phyloP scores from a whole-genome alignment of 2,888 invertebrate species.

The Meiosimyza platycephala region DNA sequence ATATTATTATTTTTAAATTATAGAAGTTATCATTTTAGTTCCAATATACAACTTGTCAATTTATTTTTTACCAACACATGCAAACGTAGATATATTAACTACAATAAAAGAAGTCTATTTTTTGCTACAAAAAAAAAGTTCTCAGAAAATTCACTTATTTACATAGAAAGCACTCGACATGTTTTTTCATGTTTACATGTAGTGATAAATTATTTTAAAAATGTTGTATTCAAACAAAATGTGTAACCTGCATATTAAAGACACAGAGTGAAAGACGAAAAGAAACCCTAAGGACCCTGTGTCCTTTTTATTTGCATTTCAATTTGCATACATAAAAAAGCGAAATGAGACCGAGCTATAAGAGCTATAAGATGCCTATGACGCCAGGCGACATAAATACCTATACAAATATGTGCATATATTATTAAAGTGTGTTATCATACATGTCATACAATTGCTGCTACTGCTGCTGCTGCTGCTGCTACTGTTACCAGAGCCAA shows the following conservation, averaged over 20 bases:
- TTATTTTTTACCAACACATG: too few relatives aligned
- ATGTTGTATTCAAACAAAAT: conserved; percentile 18
- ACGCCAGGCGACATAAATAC: too few relatives aligned
- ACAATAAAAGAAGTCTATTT: too few relatives aligned
- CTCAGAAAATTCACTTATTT: too few relatives aligned
- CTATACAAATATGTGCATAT: conserved; percentile 5
- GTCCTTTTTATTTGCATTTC: conserved; percentile 28
- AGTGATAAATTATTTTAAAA: conserved; percentile 28
- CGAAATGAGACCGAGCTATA: background rate
- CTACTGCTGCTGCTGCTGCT: background rate
- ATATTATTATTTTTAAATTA: too few relatives aligned
- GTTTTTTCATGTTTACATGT: background rate
- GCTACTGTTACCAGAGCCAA: background rate
- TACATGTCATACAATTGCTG: background rate
- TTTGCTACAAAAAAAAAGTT: too few relatives aligned
- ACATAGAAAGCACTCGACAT: too few relatives aligned
- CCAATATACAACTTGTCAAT: too few relatives aligned
- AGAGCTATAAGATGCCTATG: too few relatives aligned
- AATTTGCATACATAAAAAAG: conserved; percentile 24
- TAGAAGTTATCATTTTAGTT: too few relatives aligned
- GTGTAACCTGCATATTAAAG: background rate
- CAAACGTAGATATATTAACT: too few relatives aligned
- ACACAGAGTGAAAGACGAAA: too few relatives aligned
- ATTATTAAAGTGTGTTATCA: conserved; percentile 17
- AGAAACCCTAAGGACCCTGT: background rate